These are phyloP conservation scores for Aphaenogaster floridana DNA, from an alignment of 1,140 invertebrate species.

Conservation along the genomic window DNA sequence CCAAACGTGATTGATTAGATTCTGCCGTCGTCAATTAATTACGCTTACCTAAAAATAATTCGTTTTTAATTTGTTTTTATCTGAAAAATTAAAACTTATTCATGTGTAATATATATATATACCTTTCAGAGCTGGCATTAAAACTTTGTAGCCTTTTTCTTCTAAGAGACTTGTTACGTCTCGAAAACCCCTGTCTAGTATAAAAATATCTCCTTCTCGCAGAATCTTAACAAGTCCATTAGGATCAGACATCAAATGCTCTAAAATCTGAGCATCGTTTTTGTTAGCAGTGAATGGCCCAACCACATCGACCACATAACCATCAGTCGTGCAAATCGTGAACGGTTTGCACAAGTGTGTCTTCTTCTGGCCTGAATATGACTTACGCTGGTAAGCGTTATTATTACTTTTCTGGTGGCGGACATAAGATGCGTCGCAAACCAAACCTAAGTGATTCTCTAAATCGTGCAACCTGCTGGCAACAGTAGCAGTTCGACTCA, in stretches of 20 bases:
- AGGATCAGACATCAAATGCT: not conserved
- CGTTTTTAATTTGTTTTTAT: too few species aligned
- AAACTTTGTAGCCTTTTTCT: not conserved
- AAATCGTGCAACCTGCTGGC: not conserved
- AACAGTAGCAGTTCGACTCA: not conserved
- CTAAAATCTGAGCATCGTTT: not conserved
- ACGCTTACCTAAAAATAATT: not conserved
- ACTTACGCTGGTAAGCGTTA: not conserved
- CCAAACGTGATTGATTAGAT: not conserved
- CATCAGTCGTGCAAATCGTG: not conserved
- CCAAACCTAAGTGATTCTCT: not conserved
- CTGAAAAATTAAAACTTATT: too few species aligned
- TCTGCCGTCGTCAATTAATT: not conserved
- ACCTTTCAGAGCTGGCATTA: not conserved
- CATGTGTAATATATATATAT: not conserved
- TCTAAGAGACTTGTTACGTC: not conserved
- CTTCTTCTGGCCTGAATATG: not conserved
- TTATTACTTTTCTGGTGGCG: not conserved
- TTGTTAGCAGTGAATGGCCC: not conserved
- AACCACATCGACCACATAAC: not conserved
- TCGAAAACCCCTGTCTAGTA: not conserved
- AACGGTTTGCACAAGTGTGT: not conserved
- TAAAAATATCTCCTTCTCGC: not conserved
- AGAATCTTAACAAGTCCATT: not conserved
- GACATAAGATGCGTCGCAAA: not conserved